Evolutionary conservation across 2,888 invertebrate genomes (phyloP), one percentile per base, ranked within the genome.

Genomic region (Danaus chrysippus): DNA sequence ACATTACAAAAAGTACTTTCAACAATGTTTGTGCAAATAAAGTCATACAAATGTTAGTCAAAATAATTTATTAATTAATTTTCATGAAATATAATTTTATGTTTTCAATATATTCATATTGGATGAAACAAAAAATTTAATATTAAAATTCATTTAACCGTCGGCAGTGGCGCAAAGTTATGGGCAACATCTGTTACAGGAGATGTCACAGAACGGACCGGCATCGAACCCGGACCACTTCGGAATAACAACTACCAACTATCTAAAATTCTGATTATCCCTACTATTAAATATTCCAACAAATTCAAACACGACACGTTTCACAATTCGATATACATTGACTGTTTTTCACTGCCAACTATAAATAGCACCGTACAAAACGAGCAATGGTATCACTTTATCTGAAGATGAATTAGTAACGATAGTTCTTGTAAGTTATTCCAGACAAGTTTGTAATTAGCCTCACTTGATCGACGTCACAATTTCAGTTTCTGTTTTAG

Each of bases 251-350:
- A 70, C 61, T 43, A 67, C 62, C 17, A 64, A 64, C 63, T 65
- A 70, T 67, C 65, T 65, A 61, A 70, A 70, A 63, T 67, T 66
- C 66, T 63, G 64, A 70, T 70, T 70, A 49, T 49, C 49, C 11
- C 49, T 53, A 54, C 57, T 17, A 49, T 11, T 49, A 49, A 10
- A 17, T 49, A 49, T 49, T 49, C 17, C 11, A 49, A 49, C 42
- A 12, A 49, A n/a, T 17, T 49, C 3, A 1, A 49, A 49, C 17
- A 49, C 23, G 23, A 49, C 10, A 49, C 17, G 10, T 10, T 17
- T 49, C 17, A 49, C 0, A 49, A 2, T 9, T 15, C 17, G 17
- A 17, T 49, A 17, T 49, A 17, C 49, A 10, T 49, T n/a, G 49
- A 15, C 0, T 3, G 49, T 10, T 49, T 43, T 17, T 15, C 17